Evolutionary conservation across 2,797 vertebrate genomes (phyloP), one percentile per base, ranked within the genome.

Genomic region (Dromococcyx pavoninus): DNA sequence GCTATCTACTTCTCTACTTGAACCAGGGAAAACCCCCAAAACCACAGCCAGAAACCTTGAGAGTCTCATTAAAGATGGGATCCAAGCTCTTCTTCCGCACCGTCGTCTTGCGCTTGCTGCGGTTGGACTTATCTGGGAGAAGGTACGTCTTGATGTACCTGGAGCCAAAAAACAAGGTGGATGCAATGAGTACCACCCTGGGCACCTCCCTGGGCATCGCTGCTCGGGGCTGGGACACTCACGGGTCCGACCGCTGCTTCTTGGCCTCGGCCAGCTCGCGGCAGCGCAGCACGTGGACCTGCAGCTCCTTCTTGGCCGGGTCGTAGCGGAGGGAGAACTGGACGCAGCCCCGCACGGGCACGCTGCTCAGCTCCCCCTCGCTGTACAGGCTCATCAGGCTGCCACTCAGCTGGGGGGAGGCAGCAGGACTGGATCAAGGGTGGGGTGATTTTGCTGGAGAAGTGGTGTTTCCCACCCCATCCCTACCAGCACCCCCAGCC

Each of bases 61-160:
- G 98, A 15, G 97, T 99, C 97, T 99, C 99, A 13, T 99, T 99
- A 91, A 98, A 99, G 93, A 99, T 88, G 1, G 99, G 99, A 89
- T 99, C 99, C 80, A 99, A 96, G 23, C 98, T 99, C 97, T 98
- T 99, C 96, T 98, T 99, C 97, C 98, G 98, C 97, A 99, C 98
- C 0, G 97, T 92, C 0, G 99, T 99, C 97, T 99, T 99, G 96
- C 98, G 98, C 94, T 99, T 99, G 96, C 99, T 99, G 88, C 98
- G 98, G 91, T 96, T 98, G 6, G 99, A 98, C 94, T 99, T 99
- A 94, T 99, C 99, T 0, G 99, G 99, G 84, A 99, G 97, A 41
- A 99, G 98, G 97, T 99, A 99, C 13, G 98, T 98, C 97, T 99
- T 99, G 66, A 99, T 98, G 64, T 99, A 99, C 96, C 99, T 99